A percentile compares a stretch with the other conserved stretches of the same genome.
phyloP scores from a whole-genome alignment of 2,113 vertebrate species.

The Chrysochloris asiatica region DNA sequence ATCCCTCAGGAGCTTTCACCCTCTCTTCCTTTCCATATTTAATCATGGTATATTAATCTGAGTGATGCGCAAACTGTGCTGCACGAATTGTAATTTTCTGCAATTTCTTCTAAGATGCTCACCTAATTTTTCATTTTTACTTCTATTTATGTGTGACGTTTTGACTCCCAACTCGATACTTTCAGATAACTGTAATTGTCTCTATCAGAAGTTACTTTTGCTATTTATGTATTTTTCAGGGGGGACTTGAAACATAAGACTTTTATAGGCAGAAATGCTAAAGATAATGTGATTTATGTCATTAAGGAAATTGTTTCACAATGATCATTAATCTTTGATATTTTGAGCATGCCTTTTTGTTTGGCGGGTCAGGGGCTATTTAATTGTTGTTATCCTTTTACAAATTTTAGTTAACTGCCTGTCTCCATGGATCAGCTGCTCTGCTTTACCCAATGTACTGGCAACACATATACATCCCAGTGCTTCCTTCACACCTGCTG shows the following conservation, averaged over 20 bases:
- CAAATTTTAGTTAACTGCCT: constrained; percentile 92
- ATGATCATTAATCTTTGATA: neutral
- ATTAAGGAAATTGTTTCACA: neutral
- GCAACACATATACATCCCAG: constrained; percentile 99
- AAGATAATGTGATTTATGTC: neutral
- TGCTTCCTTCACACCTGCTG: constrained; percentile 96
- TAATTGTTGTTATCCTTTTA: constrained; percentile 70
- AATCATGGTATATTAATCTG: constrained; percentile 95
- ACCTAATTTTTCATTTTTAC: neutral
- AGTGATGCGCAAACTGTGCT: constrained; percentile 86
- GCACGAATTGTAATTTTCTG: constrained; percentile 72
- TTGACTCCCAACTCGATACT: constrained; percentile 1
- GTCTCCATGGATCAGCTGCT: constrained; percentile 94
- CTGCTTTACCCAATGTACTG: constrained; percentile 98
- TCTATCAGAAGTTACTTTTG: constrained; percentile 9
- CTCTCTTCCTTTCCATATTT: constrained; percentile 96
- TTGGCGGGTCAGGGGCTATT: constrained; percentile 20
- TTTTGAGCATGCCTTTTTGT: constrained; percentile 28
- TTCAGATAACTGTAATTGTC: constrained; percentile 58
- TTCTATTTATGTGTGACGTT: constrained; percentile 48
- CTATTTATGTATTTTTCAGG: constrained; percentile 39
- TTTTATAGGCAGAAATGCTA: neutral
- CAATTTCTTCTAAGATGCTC: constrained; percentile 41
- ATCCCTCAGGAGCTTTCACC: constrained; percentile 96
- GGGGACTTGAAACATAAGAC: neutral